phyloP scores from a whole-genome alignment of 2,888 invertebrate genomes.

The Pogonocherus hispidulus region DNA sequence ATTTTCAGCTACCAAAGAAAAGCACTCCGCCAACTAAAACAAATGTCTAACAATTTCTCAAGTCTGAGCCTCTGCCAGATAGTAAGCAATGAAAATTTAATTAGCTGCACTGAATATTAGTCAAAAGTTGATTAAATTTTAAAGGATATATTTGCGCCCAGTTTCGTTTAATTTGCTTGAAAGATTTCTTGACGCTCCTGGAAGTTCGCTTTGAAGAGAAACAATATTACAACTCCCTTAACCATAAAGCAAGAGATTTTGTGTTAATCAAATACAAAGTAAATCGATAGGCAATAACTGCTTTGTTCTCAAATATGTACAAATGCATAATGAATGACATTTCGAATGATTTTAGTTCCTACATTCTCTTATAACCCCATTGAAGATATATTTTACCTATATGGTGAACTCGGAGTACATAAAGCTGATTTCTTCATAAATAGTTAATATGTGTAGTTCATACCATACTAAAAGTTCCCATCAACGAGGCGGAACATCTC shows the following conservation, averaged over 20 bases:
- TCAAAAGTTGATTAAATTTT: constrained; percentile 63
- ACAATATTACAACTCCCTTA: background rate
- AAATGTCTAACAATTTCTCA: constrained; percentile 61
- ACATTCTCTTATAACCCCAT: too few species aligned
- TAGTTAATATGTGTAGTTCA: too few species aligned
- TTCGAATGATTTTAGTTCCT: too few species aligned
- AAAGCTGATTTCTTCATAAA: too few species aligned
- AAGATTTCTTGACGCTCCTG: background rate
- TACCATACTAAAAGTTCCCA: too few species aligned
- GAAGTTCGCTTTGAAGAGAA: background rate
- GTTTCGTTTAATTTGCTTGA: constrained; percentile 25
- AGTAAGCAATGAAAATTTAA: constrained; percentile 60
- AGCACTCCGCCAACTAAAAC: constrained; percentile 54
- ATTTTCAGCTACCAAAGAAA: constrained; percentile 55
- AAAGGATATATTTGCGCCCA: constrained; percentile 58
- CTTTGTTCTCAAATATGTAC: too few species aligned
- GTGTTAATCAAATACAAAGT: background rate
- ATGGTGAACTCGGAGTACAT: too few species aligned
- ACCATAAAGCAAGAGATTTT: background rate
- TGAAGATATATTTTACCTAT: too few species aligned
- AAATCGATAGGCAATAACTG: too few species aligned
- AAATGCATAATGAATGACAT: too few species aligned
- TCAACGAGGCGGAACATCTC: too few species aligned
- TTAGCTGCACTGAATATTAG: constrained; percentile 60
- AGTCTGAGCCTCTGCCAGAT: constrained; percentile 49